Conservation (phyloP, 2,888 invertebrate genomes). For the Tuta absoluta region DNA sequence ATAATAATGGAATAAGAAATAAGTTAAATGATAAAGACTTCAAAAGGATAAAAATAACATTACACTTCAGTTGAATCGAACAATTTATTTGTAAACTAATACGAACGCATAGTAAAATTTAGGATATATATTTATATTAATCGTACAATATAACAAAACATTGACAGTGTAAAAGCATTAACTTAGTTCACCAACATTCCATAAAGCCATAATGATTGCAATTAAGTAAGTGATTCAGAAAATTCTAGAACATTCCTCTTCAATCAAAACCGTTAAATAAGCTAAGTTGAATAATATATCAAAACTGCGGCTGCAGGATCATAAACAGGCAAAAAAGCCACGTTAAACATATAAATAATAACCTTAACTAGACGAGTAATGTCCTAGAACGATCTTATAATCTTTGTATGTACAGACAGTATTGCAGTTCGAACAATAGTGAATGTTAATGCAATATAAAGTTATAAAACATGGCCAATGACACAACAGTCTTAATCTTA, state of each 20-base stretch:
- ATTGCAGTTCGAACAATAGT: constrained; percentile 44
- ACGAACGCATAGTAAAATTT: constrained; percentile 80
- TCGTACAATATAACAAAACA: constrained; percentile 78
- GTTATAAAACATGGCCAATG: constrained; percentile 72
- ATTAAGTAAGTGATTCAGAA: constrained; percentile 44
- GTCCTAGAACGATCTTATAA: constrained; percentile 32
- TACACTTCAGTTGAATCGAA: constrained; percentile 59
- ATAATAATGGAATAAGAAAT: not conserved
- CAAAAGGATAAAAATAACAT: constrained; percentile 26
- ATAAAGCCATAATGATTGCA: constrained; percentile 72
- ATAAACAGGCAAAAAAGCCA: not conserved
- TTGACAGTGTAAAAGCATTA: constrained; percentile 72
- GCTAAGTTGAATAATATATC: not conserved
- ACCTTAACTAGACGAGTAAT: not conserved
- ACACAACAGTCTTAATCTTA: constrained; percentile 72
- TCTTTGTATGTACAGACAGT: constrained; percentile 55
- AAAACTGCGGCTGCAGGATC: not conserved
- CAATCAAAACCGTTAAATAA: not conserved
- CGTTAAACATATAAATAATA: not conserved
- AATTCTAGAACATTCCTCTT: constrained; percentile 23
- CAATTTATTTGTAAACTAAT: constrained; percentile 79
- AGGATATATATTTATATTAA: constrained; percentile 77
- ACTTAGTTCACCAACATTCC: constrained; percentile 73
- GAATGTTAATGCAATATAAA: constrained; percentile 62
- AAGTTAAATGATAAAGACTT: not conserved